Conservation (phyloP, 2,113 vertebrate species). For the Anhinga rufa region DNA sequence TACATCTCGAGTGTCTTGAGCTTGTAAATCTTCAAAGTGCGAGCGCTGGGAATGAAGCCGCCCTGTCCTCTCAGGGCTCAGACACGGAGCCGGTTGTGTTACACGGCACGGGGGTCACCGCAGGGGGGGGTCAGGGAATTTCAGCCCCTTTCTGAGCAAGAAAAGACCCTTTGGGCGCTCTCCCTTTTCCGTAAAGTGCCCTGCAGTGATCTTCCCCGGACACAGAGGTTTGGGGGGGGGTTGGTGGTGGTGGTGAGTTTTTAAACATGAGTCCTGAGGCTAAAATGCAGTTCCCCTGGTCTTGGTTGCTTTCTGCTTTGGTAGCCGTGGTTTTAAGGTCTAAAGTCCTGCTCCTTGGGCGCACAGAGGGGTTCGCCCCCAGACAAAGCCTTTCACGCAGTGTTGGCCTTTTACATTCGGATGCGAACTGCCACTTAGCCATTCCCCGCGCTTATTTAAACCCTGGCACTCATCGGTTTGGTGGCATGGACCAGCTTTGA, state of each 20-base stretch:
- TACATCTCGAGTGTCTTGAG: not conserved
- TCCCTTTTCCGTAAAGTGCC: not conserved
- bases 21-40: not conserved
- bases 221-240: fast-evolving
- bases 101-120: fast-evolving
- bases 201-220: not conserved
- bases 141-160: not conserved
- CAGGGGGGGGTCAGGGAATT: fast-evolving
- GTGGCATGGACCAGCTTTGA: not conserved
- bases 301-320: not conserved
- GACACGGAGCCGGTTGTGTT: fast-evolving
- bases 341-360: not conserved
- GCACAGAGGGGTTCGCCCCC: not conserved
- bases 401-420: fast-evolving
- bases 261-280: not conserved
- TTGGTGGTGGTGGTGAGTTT: too few species aligned
- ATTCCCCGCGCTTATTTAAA: not conserved
- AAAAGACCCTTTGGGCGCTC: not conserved
- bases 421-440: not conserved
- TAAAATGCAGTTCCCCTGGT: not conserved
- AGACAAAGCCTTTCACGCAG: not conserved
- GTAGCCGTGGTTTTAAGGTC: too few species aligned
- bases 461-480: fast-evolving
- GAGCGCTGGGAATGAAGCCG: not conserved
- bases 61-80: not conserved